These are phyloP conservation scores for Hydrocynus forskahlii DNA, from an alignment of 2,797 vertebrate genomes.

Conservation along the genomic window DNA sequence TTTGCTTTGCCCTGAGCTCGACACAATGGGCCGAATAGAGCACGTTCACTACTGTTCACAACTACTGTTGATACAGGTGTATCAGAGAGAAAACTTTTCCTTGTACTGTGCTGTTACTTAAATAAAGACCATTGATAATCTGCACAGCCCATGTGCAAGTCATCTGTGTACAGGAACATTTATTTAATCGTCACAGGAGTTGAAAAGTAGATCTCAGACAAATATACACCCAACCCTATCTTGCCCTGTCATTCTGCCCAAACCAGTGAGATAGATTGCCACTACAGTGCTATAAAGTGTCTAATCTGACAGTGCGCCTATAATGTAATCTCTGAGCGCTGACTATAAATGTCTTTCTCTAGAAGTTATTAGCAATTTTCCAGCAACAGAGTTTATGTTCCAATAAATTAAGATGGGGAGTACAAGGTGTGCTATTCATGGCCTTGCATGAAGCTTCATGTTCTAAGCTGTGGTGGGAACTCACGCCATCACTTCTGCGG, in stretches of 20 bases:
- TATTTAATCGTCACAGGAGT: background rate
- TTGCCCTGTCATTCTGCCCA: conserved; percentile 20
- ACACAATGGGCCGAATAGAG: background rate
- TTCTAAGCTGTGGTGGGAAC: conserved; percentile 31
- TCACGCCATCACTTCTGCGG: conserved; percentile 1
- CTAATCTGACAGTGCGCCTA: conserved; percentile 6
- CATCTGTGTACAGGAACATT: background rate
- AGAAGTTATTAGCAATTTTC: conserved; percentile 11
- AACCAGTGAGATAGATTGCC: conserved; percentile 19
- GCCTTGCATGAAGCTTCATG: conserved; percentile 7
- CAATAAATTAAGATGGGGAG: conserved; percentile 21
- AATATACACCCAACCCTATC: background rate
- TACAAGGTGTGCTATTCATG: conserved; percentile 8
- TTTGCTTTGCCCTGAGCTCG: background rate
- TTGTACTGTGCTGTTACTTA: background rate
- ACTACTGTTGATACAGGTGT: conserved; percentile 6
- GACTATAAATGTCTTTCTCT: conserved; percentile 47
- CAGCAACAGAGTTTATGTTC: conserved; percentile 3
- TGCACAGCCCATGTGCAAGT: background rate
- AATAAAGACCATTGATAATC: background rate
- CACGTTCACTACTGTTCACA: conserved; percentile 3
- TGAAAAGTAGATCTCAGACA: background rate
- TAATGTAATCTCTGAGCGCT: conserved; percentile 21
- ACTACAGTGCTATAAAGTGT: conserved; percentile 22
- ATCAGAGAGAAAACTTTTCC: background rate